Conservation (phyloP, 1,140 invertebrate species). For the Lucilia cuprina region DNA sequence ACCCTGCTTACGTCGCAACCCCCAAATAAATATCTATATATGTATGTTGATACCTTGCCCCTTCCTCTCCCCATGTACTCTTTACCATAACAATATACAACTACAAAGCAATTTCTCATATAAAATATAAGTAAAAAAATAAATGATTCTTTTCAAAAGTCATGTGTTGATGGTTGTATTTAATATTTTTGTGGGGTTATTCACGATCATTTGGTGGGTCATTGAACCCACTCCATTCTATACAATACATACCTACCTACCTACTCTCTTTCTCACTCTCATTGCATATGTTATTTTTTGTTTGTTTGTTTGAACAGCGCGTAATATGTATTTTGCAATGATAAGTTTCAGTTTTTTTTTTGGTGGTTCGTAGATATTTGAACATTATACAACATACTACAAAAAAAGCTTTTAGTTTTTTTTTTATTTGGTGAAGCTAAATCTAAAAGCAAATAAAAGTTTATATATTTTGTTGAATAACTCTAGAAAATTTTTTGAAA, state of each 20-base stretch:
- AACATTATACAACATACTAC: too few relatives aligned
- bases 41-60: too few relatives aligned
- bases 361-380: background rate
- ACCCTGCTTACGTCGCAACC: background rate
- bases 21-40: too few relatives aligned
- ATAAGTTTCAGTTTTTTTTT: constrained; percentile 26
- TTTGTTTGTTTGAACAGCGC: too few relatives aligned
- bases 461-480: too few relatives aligned
- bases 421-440: too few relatives aligned
- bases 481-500: background rate
- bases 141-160: background rate
- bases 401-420: too few relatives aligned
- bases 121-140: background rate
- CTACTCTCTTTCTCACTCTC: too few relatives aligned
- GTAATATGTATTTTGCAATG: background rate
- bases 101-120: background rate
- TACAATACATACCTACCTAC: background rate
- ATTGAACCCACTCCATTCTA: background rate
- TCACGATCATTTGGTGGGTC: constrained; percentile 27
- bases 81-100: too few relatives aligned
- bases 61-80: too few relatives aligned
- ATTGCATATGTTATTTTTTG: too few relatives aligned
- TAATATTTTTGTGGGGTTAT: background rate
- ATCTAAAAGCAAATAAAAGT: too few relatives aligned
- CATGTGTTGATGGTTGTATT: background rate